A percentile compares a stretch with the other conserved stretches of the same genome.
Conservation (phyloP, 2,113 vertebrate species). For the Peromyscus leucopus region DNA sequence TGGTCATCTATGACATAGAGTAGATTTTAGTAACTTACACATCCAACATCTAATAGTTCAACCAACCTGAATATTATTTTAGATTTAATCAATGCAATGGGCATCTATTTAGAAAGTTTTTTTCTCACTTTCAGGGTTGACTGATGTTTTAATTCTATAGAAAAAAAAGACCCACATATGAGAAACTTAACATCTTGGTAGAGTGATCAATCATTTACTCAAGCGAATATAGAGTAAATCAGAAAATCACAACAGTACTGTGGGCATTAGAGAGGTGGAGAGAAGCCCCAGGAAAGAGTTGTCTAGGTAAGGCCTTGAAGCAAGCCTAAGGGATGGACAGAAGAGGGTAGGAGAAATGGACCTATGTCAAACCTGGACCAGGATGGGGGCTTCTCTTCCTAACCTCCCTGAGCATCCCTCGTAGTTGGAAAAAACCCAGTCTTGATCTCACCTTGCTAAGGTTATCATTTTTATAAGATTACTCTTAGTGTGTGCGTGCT, state of each 20-base stretch:
- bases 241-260: background rate
- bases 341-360: background rate
- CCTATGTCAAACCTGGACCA: background rate
- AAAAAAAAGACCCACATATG: background rate
- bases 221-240: background rate
- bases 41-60: background rate
- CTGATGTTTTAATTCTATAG: background rate
- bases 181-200: background rate
- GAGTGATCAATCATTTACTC: background rate
- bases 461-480: background rate
- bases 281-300: background rate
- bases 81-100: background rate
- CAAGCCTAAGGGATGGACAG: background rate
- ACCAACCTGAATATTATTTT: background rate
- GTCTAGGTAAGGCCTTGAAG: background rate
- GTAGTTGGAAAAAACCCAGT: background rate
- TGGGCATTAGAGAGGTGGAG: background rate
- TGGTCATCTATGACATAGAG: background rate
- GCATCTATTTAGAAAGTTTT: background rate
- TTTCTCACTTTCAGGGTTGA: background rate
- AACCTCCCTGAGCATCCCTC: background rate
- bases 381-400: background rate
- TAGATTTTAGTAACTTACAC: background rate
- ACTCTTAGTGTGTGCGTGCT: background rate
- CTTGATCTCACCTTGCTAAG: slow-evolving; percentile 33